These are phyloP conservation scores for Prunella strophiata DNA, from an alignment of 2,797 vertebrate genomes.

Conservation along the genomic window DNA sequence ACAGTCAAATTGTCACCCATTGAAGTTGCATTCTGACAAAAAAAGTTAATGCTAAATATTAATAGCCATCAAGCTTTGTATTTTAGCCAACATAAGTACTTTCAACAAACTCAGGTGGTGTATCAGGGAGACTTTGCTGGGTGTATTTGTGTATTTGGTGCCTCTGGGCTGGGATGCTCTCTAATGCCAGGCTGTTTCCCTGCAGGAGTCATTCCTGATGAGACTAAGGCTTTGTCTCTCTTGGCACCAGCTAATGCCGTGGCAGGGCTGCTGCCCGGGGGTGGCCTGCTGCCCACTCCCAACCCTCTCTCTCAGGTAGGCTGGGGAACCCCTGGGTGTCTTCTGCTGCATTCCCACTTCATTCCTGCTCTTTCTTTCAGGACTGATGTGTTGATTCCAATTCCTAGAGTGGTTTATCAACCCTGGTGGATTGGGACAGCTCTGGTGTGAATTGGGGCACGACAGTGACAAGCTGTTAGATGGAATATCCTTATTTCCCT, in stretches of 20 bases:
- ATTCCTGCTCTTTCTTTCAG: not conserved
- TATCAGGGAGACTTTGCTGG: conserved; percentile 86
- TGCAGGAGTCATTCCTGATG: conserved; percentile 99
- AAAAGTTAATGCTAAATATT: conserved; percentile 84
- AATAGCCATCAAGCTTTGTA: conserved; percentile 80
- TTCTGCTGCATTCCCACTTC: not conserved
- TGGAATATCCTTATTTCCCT: not conserved
- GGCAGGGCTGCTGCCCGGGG: conserved; percentile 98
- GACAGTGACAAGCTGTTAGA: rapidly evolving
- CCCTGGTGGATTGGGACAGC: not conserved
- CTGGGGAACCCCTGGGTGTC: rapidly evolving
- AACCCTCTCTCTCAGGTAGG: conserved; percentile 93
- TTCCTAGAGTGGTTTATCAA: rapidly evolving
- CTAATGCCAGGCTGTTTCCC: conserved; percentile 82
- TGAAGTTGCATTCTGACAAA: conserved; percentile 84
- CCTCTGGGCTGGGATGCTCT: conserved; percentile 52
- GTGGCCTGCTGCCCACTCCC: conserved; percentile 96
- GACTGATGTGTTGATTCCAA: rapidly evolving
- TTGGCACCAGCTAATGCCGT: conserved; percentile 99
- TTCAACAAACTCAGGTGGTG: conserved; percentile 87
- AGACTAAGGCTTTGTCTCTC: conserved; percentile 99
- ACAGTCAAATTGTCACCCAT: conserved; percentile 82
- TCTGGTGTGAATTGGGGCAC: not conserved
- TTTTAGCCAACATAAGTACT: conserved; percentile 90
- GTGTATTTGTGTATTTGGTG: conserved; percentile 84